These are phyloP conservation scores for Spodoptera litura DNA, from an alignment of 1,140 invertebrate genomes.

Conservation along the genomic window DNA sequence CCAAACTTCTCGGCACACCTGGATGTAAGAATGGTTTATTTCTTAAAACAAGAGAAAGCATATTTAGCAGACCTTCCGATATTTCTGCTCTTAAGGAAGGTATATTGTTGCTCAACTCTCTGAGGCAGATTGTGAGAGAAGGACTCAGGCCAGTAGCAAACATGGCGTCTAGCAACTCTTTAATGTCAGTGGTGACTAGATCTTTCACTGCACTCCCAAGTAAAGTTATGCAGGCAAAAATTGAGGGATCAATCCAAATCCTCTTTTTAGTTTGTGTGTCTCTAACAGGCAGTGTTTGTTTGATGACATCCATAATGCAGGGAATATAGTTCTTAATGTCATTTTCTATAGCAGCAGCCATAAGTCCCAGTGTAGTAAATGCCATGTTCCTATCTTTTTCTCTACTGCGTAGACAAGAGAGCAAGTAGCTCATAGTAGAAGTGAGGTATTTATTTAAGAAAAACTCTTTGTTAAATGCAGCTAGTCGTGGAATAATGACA, in stretches of 20 bases:
- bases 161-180: constrained; percentile 96
- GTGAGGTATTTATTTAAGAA: constrained; percentile 93
- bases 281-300: constrained; percentile 92
- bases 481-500: constrained; percentile 96
- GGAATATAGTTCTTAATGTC: constrained; percentile 93
- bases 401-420: constrained; percentile 91
- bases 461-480: constrained; percentile 95
- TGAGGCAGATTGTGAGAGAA: constrained; percentile 95
- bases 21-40: constrained; percentile 94
- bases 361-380: constrained; percentile 95
- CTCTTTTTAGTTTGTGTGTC: constrained; percentile 91
- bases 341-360: constrained; percentile 95
- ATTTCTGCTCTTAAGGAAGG: constrained; percentile 96
- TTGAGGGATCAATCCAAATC: constrained; percentile 92
- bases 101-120: constrained; percentile 95
- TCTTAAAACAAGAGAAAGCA: constrained; percentile 95
- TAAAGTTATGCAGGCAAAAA: constrained; percentile 98
- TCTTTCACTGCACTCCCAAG: constrained; percentile 94
- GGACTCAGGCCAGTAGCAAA: constrained; percentile 96
- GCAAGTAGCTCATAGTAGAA: constrained; percentile 92
- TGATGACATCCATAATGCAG: constrained; percentile 95
- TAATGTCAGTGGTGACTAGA: constrained; percentile 91
- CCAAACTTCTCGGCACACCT: constrained; percentile 89
- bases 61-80: constrained; percentile 95
- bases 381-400: constrained; percentile 94